A percentile compares a stretch with the other conserved stretches of the same genome.
Conservation (phyloP, 2,888 invertebrate species). For the Athalia rosae region DNA sequence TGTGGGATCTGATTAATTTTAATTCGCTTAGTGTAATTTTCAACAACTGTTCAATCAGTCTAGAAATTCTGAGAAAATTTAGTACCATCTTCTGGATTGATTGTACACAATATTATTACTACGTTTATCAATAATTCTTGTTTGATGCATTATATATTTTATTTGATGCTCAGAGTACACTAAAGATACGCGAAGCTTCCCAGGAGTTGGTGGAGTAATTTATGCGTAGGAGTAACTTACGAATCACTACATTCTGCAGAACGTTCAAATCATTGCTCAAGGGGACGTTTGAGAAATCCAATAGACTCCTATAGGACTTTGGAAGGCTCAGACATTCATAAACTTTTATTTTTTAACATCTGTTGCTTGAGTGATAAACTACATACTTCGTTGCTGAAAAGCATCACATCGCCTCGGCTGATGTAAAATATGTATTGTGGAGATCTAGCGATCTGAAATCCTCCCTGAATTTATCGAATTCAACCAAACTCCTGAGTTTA, state of each 20-base stretch:
- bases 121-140: not conserved
- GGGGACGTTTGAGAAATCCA: too few relatives aligned
- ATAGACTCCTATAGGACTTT: too few relatives aligned
- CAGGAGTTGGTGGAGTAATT: conserved; percentile 12
- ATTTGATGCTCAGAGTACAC: conserved; percentile 28
- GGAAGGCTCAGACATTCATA: too few relatives aligned
- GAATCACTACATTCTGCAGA: not conserved
- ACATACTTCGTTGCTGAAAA: too few relatives aligned
- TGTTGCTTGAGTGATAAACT: too few relatives aligned
- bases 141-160: conserved; percentile 23
- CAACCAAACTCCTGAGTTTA: too few relatives aligned
- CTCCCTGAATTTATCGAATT: too few relatives aligned
- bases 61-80: conserved; percentile 36
- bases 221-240: not conserved
- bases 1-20: conserved; percentile 62
- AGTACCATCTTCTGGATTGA: conserved; percentile 32
- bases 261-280: conserved; percentile 15
- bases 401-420: too few relatives aligned
- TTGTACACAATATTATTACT: conserved; percentile 16
- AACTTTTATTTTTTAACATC: too few relatives aligned
- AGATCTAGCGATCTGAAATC: too few relatives aligned
- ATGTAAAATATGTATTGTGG: too few relatives aligned
- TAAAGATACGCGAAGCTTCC: not conserved
- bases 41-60: conserved; percentile 49
- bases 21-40: conserved; percentile 41